Conservation (phyloP, 2,888 invertebrate genomes). For the Automeris io region DNA sequence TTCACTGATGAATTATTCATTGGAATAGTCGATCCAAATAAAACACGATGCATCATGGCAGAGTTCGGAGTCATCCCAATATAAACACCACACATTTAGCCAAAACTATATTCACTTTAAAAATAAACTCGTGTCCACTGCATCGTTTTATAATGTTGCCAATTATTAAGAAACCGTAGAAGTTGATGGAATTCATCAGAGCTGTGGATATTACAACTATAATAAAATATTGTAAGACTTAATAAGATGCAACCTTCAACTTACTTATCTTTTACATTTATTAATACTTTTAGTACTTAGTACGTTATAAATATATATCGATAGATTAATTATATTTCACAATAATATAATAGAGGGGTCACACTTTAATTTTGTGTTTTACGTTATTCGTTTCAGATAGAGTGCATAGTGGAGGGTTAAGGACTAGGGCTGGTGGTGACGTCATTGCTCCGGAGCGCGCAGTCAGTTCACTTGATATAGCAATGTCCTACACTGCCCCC, state of each 20-base stretch:
- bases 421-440: slow-evolving; percentile 65
- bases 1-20: too few species aligned
- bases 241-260: too few species aligned
- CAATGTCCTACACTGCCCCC: slow-evolving; percentile 57
- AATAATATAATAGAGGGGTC: too few species aligned
- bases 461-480: slow-evolving; percentile 54
- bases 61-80: not conserved
- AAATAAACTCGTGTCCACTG: slow-evolving; percentile 3
- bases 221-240: too few species aligned
- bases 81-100: not conserved
- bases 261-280: too few species aligned
- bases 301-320: too few species aligned
- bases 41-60: not conserved
- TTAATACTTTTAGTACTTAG: too few species aligned
- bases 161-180: not conserved
- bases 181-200: not conserved
- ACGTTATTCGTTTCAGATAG: slow-evolving; percentile 40
- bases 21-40: not conserved
- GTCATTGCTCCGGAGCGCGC: slow-evolving; percentile 58
- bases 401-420: slow-evolving; percentile 47
- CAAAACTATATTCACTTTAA: slow-evolving; percentile 1
- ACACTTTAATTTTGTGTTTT: too few species aligned
- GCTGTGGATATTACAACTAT: too few species aligned
- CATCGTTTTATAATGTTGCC: slow-evolving; percentile 1
- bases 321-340: too few species aligned